These are phyloP conservation scores for Muntiacus muntjak DNA, from an alignment of 2,113 vertebrate species.

Conservation along the genomic window DNA sequence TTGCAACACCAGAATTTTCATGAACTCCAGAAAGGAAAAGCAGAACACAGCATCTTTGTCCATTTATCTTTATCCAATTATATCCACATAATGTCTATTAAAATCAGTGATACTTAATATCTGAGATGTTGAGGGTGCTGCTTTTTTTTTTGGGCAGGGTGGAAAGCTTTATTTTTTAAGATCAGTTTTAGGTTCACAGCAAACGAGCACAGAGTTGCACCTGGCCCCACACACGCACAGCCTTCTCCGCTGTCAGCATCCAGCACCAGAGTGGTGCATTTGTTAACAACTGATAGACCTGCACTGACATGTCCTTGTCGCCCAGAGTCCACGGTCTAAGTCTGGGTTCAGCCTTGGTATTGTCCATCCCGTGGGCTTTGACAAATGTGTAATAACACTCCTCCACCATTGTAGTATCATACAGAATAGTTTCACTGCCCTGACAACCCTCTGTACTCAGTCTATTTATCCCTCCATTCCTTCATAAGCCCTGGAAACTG, in stretches of 20 bases:
- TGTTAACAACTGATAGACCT: no score
- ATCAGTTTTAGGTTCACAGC: background rate
- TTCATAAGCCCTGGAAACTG: background rate
- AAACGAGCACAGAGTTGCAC: background rate
- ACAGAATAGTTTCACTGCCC: background rate
- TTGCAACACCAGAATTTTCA: background rate
- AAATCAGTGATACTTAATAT: background rate
- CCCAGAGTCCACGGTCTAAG: accelerated
- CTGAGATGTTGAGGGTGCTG: background rate
- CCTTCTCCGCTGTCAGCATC: no score
- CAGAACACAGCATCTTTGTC: background rate
- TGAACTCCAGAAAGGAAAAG: background rate
- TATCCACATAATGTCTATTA: background rate
- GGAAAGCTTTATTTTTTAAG: background rate
- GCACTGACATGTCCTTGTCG: background rate
- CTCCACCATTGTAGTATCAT: background rate
- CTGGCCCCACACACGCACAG: accelerated
- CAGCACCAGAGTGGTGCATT: accelerated
- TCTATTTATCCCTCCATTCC: background rate
- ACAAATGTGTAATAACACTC: background rate
- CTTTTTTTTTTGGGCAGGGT: background rate
- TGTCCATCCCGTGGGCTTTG: background rate
- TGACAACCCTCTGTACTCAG: no score
- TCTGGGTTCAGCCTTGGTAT: background rate
- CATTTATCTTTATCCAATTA: background rate